A percentile compares a stretch with the other conserved stretches of the same genome.
Evolutionary conservation across 1,140 invertebrate species (phyloP).

Genomic region (Vanessa atalanta): DNA sequence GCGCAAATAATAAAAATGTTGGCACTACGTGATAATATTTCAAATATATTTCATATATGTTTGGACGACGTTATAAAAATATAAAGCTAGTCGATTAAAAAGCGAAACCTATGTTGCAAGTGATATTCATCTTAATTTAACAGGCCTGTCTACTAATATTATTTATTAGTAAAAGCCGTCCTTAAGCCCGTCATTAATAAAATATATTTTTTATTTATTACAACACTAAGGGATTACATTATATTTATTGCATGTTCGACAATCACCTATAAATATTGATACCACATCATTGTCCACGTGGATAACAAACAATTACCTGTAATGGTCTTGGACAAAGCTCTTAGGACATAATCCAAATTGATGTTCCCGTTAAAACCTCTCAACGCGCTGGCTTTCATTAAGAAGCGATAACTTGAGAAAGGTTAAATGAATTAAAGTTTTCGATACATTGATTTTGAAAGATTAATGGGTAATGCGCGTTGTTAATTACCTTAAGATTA

Average conservation of each 20-base stretch:
- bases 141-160: not conserved
- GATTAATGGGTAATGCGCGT: slow-evolving; percentile 49
- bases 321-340: slow-evolving; percentile 47
- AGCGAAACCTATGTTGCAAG: not conserved
- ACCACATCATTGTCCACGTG: slow-evolving; percentile 49
- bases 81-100: too few species aligned
- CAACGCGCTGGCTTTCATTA: slow-evolving; percentile 62
- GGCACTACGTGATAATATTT: too few species aligned
- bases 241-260: slow-evolving; percentile 36
- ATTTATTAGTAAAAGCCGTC: not conserved
- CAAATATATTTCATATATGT: too few species aligned
- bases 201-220: slow-evolving; percentile 10
- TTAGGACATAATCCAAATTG: slow-evolving; percentile 61
- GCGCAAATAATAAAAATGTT: too few species aligned
- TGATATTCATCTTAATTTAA: not conserved
- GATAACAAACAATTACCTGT: slow-evolving; percentile 60
- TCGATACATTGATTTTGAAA: slow-evolving; percentile 59
- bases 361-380: slow-evolving; percentile 63
- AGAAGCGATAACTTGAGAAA: slow-evolving; percentile 41
- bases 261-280: slow-evolving; percentile 52
- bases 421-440: slow-evolving; percentile 61
- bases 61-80: too few species aligned
- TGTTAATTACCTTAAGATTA: not conserved
- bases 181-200: slow-evolving; percentile 6
- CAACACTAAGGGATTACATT: slow-evolving; percentile 36